Percentiles rank a stretch among this genome's conserved stretches.
Conservation (phyloP, 2,888 invertebrate genomes). For the Doris montereyensis region DNA sequence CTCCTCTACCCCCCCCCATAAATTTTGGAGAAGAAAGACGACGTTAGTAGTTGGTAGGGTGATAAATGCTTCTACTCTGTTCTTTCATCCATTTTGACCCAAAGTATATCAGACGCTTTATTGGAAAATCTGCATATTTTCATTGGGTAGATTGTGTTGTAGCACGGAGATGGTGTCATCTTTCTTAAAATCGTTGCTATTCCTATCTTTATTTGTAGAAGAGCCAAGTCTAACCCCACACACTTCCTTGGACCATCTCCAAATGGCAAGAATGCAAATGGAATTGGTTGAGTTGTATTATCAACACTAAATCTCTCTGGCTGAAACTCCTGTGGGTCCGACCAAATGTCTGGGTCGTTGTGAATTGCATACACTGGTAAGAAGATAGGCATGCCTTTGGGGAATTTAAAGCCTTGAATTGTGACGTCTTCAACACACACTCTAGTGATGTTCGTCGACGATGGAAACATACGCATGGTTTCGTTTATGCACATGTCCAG, state of each 20-base stretch:
- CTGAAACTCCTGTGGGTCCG: slow-evolving; percentile 45
- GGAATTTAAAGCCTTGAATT: slow-evolving; percentile 44
- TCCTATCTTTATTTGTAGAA: slow-evolving; percentile 13
- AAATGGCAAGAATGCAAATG: slow-evolving; percentile 24
- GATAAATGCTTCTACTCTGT: too few relatives aligned
- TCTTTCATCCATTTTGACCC: too few relatives aligned
- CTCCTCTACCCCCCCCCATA: too few relatives aligned
- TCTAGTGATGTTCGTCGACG: slow-evolving; percentile 41
- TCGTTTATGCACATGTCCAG: slow-evolving; percentile 53
- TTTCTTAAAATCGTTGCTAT: slow-evolving; percentile 16
- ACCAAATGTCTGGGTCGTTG: slow-evolving; percentile 44
- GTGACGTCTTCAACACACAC: slow-evolving; percentile 36
- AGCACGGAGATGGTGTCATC: slow-evolving; percentile 20
- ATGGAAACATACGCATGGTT: slow-evolving; percentile 47
- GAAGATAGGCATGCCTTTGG: slow-evolving; percentile 42
- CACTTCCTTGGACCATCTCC: slow-evolving; percentile 33
- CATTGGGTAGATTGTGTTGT: slow-evolving; percentile 34
- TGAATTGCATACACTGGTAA: slow-evolving; percentile 47
- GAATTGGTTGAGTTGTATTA: slow-evolving; percentile 9
- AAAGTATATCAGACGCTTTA: too few relatives aligned
- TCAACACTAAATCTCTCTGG: slow-evolving; percentile 44
- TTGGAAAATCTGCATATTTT: too few relatives aligned
- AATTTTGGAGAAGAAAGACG: too few relatives aligned
- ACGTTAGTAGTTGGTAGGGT: too few relatives aligned
- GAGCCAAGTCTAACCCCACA: slow-evolving; percentile 31